Evolutionary conservation across 2,888 invertebrate species (phyloP), one percentile per base, ranked within the genome.

Genomic region (Eupeodes luniger): DNA sequence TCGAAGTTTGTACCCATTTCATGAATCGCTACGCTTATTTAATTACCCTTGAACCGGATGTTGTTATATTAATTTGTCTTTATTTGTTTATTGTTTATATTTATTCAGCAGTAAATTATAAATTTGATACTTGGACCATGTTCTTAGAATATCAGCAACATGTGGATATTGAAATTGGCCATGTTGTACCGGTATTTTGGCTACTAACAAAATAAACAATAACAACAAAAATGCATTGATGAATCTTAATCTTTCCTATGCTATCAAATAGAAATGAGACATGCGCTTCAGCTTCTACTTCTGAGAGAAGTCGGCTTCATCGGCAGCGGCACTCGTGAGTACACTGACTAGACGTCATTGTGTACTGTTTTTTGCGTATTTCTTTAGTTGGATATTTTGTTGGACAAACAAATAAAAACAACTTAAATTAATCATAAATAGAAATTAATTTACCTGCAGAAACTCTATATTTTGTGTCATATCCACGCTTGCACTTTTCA

Each of bases 401-500:
- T 70, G 70, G 36, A 51, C 40, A 72, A 66, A 53, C 66, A 72
- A 81, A 62, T 36, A 19, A 27, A 27, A 27, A 27, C 27, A 34
- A 10, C 6, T 40, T 12, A 0, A 47, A 64, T 3, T 1, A 53
- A 47, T 59, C n/a, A 19, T 0, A 19, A 19, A 1, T 19, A 19
- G 19, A 19, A 19, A 19, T 19, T 6, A 40, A 72, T 34, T 59
- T 72, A 72, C 72, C 72, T 72, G 47, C 4, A 10, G 74, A 66
- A 7, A 59, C 4, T 59, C 84, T 78, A 14, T 57, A 81, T 49
- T 85, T 85, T 11, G 57, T 49, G 36, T 91, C 90, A 89, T 90
- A 92, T 53, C 90, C 90, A 66, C 72, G 89, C 3, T 70, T 75
- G 70, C 93, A 93, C 66, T 91, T 92, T 12, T 91, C 91, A 80